These are phyloP conservation scores for Alectoris magna DNA, from an alignment of 2,797 vertebrate genomes.

Conservation along the genomic window DNA sequence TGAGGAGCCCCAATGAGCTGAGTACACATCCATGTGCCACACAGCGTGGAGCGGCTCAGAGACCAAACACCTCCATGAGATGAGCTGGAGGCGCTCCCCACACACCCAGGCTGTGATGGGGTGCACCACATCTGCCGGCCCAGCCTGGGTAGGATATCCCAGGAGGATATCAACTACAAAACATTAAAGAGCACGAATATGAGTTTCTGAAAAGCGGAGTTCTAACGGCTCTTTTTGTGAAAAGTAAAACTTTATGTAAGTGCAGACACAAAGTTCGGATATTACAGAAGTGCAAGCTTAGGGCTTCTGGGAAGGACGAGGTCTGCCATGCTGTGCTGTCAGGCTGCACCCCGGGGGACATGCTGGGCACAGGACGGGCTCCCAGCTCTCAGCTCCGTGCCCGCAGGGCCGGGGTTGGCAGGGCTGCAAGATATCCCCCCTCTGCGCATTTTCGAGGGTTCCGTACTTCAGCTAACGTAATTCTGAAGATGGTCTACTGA, in stretches of 20 bases:
- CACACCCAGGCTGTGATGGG: no score
- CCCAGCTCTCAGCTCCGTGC: no score
- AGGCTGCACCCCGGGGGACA: not conserved
- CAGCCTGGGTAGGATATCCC: no score
- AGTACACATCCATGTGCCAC: no score
- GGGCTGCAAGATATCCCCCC: not conserved
- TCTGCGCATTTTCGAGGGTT: rapidly evolving
- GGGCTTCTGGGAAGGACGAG: constrained; percentile 29
- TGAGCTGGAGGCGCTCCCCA: no score
- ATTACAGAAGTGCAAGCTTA: constrained; percentile 5
- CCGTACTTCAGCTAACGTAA: rapidly evolving
- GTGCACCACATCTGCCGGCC: no score
- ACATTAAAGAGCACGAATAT: not conserved
- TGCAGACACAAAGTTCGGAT: not conserved
- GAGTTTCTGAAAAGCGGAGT: not conserved
- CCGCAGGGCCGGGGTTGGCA: no score
- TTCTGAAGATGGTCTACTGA: rapidly evolving
- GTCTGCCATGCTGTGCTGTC: constrained; percentile 19
- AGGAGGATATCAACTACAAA: not conserved
- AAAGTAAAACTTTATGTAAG: constrained; percentile 1
- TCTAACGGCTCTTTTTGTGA: not conserved
- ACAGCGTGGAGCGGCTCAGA: no score
- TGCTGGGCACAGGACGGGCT: constrained; percentile 16
- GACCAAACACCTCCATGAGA: no score
- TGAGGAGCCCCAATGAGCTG: no score